Conservation (phyloP, 1,140 invertebrate genomes). For the roundworm (Caenorhabditis elegans) region WBcel235 BX284602.5:8489001-8489500, state of each 20-base stretch:
- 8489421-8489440: constrained; percentile 44
- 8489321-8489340: neutral
- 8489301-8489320: too few relatives aligned
- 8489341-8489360: neutral
- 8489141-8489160: neutral
- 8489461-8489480: constrained; percentile 44
- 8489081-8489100: neutral
- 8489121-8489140: too few relatives aligned
- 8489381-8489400: constrained; percentile 46
- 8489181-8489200: neutral
- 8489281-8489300: too few relatives aligned
- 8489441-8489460: constrained; percentile 44
- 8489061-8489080: neutral
- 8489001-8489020: neutral
- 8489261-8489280: too few relatives aligned
- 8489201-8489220: neutral
- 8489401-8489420: constrained; percentile 45
- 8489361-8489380: neutral
- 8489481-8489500: constrained; percentile 45
- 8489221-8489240: neutral
- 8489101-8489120: neutral
- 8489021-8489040: neutral
- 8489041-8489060: neutral
- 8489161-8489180: neutral
- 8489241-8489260: too few relatives aligned